Conservation (phyloP, 2,797 vertebrate species). For the Peromyscus eremicus region DNA sequence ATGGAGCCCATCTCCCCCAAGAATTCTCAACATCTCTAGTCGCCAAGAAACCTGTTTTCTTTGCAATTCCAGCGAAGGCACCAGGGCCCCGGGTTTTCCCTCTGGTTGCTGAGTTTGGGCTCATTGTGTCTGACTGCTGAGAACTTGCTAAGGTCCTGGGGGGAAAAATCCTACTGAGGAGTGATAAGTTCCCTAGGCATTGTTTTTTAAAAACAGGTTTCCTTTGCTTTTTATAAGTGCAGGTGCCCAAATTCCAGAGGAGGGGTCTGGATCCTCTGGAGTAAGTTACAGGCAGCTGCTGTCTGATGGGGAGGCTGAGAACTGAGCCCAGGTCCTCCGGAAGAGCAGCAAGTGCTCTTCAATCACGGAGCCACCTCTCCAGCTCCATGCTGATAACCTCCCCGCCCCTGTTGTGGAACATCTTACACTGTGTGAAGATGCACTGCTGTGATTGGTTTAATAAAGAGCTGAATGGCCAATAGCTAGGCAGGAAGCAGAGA, state of each 20-base stretch:
- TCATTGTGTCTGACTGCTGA: neutral
- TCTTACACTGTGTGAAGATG: neutral
- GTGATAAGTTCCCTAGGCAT: neutral
- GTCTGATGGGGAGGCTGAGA: neutral
- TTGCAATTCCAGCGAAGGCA: neutral
- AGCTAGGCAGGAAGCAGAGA: neutral
- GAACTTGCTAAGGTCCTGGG: constrained; percentile 16
- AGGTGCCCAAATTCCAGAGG: neutral
- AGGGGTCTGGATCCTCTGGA: neutral
- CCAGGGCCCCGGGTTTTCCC: neutral
- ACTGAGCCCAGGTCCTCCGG: neutral
- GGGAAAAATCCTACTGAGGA: neutral
- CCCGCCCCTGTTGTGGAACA: neutral
- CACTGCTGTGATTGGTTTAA: neutral
- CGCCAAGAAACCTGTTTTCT: constrained; percentile 50
- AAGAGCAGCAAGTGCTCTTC: neutral
- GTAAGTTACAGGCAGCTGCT: neutral
- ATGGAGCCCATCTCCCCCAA: constrained; percentile 57
- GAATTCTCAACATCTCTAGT: constrained; percentile 11
- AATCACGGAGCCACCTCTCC: neutral
- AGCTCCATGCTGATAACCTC: neutral
- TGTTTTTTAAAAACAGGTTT: neutral
- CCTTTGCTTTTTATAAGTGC: neutral
- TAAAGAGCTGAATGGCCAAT: neutral
- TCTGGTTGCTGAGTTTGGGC: neutral